Evolutionary conservation across 2,888 invertebrate species (phyloP).

Genomic region (Andrena praecox): DNA sequence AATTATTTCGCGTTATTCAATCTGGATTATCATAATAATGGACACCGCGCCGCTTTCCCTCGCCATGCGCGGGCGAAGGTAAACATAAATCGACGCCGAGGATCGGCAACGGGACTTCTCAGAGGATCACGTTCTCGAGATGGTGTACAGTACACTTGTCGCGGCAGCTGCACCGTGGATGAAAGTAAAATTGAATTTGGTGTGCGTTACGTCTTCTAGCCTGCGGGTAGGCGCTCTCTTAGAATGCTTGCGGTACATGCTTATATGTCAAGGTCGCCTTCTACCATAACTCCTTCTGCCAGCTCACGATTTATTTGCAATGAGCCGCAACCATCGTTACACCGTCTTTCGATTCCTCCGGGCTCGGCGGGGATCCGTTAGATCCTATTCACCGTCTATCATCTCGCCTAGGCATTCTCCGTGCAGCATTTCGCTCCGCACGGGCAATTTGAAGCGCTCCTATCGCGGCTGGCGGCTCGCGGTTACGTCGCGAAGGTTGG

Average conservation of each 20-base stretch:
- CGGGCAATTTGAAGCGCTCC: neutral
- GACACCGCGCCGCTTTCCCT: neutral
- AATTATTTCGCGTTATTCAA: neutral
- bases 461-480: neutral
- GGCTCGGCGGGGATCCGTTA: constrained; percentile 25
- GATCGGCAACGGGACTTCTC: constrained; percentile 34
- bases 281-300: constrained; percentile 68
- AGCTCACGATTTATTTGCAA: constrained; percentile 60
- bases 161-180: constrained; percentile 55
- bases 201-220: constrained; percentile 71
- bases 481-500: neutral
- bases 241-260: constrained; percentile 67
- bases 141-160: constrained; percentile 5
- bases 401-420: constrained; percentile 18
- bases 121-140: constrained; percentile 10
- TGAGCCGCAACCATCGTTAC: constrained; percentile 49
- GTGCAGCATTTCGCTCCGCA: constrained; percentile 15
- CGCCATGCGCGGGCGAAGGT: neutral
- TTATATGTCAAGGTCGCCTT: constrained; percentile 80
- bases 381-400: constrained; percentile 48
- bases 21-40: neutral
- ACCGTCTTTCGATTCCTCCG: constrained; percentile 31
- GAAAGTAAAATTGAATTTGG: constrained; percentile 79
- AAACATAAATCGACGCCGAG: constrained; percentile 31
- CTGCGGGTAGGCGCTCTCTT: constrained; percentile 68